These are phyloP conservation scores for Catharus fuscescens DNA, from an alignment of 2,113 vertebrate species.

Conservation along the genomic window DNA sequence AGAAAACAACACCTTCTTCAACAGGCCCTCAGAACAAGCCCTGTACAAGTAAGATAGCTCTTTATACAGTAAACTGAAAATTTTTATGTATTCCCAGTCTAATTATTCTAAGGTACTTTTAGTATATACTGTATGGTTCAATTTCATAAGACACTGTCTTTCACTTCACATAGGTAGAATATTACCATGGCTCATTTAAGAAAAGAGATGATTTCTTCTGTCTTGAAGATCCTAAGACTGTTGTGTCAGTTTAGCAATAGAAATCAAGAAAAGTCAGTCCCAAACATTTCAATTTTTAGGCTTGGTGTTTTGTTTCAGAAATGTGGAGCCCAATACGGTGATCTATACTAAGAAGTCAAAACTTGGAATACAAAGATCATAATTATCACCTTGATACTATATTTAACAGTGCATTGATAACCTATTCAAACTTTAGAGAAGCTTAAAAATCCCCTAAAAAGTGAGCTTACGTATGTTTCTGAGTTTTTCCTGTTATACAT, in stretches of 20 bases:
- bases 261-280: not conserved
- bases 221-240: not conserved
- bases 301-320: not conserved
- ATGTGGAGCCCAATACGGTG: not conserved
- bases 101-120: not conserved
- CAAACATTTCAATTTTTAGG: not conserved
- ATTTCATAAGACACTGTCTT: not conserved
- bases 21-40: slow-evolving; percentile 6
- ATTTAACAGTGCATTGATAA: not conserved
- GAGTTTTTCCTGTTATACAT: not conserved
- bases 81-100: not conserved
- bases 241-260: not conserved
- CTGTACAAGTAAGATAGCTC: slow-evolving; percentile 75
- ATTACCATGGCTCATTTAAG: not conserved
- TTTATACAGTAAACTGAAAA: not conserved
- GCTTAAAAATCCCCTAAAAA: not conserved
- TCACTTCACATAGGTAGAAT: not conserved
- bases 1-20: slow-evolving; percentile 13
- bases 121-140: not conserved
- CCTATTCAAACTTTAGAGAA: not conserved
- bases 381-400: not conserved
- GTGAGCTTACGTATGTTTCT: not conserved
- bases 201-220: not conserved
- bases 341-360: not conserved
- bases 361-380: not conserved